Percentiles rank a stretch among this genome's conserved stretches.
phyloP scores from a whole-genome alignment of 1,140 invertebrate species.

The Belonocnema kinseyi region DNA sequence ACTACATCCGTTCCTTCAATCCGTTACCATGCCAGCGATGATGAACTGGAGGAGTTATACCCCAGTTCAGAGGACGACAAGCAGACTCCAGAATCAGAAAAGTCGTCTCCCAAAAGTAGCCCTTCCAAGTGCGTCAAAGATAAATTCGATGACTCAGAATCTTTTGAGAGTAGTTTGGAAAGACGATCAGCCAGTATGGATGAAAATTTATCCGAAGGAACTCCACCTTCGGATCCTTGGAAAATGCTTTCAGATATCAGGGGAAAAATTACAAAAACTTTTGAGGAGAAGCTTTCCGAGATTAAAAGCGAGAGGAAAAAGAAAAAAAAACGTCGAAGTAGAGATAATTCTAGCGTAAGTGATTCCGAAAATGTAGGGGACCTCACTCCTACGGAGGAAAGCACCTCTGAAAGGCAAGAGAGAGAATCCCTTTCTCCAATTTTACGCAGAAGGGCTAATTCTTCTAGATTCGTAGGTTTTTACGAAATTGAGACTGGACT shows the following conservation, averaged over 20 bases:
- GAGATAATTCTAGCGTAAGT: constrained; percentile 78
- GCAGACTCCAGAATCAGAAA: constrained; percentile 74
- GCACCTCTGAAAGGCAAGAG: constrained; percentile 55
- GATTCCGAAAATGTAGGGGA: constrained; percentile 77
- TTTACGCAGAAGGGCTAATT: constrained; percentile 47
- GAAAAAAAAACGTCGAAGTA: constrained; percentile 65
- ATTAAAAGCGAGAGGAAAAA: constrained; percentile 75
- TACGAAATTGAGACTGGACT: constrained; percentile 69
- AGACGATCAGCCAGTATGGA: constrained; percentile 74
- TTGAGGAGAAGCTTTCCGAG: constrained; percentile 79
- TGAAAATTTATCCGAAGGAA: constrained; percentile 68
- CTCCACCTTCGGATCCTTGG: constrained; percentile 76
- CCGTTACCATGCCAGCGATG: constrained; percentile 83
- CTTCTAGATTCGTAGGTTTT: constrained; percentile 65
- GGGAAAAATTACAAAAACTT: constrained; percentile 81
- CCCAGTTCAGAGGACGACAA: constrained; percentile 79
- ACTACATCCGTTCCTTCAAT: constrained; percentile 80
- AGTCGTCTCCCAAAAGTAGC: constrained; percentile 54
- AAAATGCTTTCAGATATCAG: constrained; percentile 77
- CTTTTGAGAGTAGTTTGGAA: constrained; percentile 61
- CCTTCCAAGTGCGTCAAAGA: constrained; percentile 60
- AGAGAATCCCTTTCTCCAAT: constrained; percentile 52
- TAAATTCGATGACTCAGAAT: constrained; percentile 54
- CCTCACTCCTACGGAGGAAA: constrained; percentile 66
- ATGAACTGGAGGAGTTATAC: constrained; percentile 82